Base-by-base conservation (phyloP, 2,888 invertebrate species). In the Acleris cristana region DNA sequence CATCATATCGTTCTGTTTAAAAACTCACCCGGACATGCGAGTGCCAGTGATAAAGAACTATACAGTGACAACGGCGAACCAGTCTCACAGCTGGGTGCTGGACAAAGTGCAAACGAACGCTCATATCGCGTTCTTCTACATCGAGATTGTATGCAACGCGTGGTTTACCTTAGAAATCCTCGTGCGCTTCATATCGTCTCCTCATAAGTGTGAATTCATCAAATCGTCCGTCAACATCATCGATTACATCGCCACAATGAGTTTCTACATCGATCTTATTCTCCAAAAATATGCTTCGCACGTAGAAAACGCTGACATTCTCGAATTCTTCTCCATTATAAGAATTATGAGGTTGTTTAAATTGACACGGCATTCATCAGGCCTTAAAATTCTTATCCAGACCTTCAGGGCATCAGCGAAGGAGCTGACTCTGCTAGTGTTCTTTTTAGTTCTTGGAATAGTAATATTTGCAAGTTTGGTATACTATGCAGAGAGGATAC, bases 131-230 rank as follows among this genome's bases (percentile, higher is more conserved):
- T 99, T 99, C 94, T 99, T 99, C 94, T 99, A 99, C 94, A 98
- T 99, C 84, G 99, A 99, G 93, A 98, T 98, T 93, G 96, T 99
- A 75, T 99, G 99, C 93, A 99, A 99, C 92, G 98, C 99, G 71
- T 99, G 99, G 99, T 99, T 99, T 93, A 99, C 99, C 45, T 95
- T 99, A 82, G 99, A 99, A 89, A 98, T 99, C 86, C 94, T 99
- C 80, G 94, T 97, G 70, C 95, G 99, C 72, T 98, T 99, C 93
- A 96, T 98, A 80, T 97, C 98, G 62, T 97, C 97, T 75, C 98
- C 98, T 44, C 97, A 97, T 86, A 98, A 98, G 89, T 97, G 97
- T 88, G 97, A 97, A 84, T 99, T 99, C 93, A 95, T 99, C 88
- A 97, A 97, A 88, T 98, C 96, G 84, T 99, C 99, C 71, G 98